Evolutionary conservation across 2,797 vertebrate genomes (phyloP).

Genomic region (Decapterus maruadsi): DNA sequence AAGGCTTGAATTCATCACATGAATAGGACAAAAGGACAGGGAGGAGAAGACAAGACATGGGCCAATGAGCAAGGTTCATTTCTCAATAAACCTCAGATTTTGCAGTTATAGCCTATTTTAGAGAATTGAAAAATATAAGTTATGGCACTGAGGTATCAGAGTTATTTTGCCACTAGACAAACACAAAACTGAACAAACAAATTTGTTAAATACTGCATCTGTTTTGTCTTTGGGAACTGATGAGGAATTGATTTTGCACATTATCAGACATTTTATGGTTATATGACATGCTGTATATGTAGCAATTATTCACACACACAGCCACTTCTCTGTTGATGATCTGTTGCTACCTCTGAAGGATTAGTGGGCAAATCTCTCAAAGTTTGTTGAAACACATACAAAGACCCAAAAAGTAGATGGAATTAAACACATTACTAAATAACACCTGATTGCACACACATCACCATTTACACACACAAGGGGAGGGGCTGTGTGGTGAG

Average conservation of each 20-base stretch:
- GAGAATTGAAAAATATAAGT: background rate
- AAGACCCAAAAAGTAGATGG: background rate
- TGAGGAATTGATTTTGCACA: background rate
- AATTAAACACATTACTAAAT: constrained; percentile 21
- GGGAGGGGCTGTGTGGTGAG: constrained; percentile 21
- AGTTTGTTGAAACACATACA: background rate
- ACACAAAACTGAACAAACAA: background rate
- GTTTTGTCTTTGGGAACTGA: background rate
- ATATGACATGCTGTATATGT: constrained; percentile 9
- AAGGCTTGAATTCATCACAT: background rate
- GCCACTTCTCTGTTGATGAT: constrained; percentile 19
- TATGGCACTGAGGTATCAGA: background rate
- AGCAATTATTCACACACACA: constrained; percentile 23
- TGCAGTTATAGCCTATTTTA: background rate
- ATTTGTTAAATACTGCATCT: background rate
- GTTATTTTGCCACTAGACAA: constrained; percentile 1
- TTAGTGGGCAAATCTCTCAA: background rate
- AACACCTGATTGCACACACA: constrained; percentile 11
- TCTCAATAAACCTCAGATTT: background rate
- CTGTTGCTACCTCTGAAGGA: constrained; percentile 15
- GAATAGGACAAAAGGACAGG: background rate
- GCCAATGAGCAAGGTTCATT: background rate
- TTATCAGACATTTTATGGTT: background rate
- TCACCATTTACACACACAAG: background rate
- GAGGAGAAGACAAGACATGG: background rate